Evolutionary conservation across 2,888 invertebrate genomes (phyloP).

Genomic region (Sinelater perroti): DNA sequence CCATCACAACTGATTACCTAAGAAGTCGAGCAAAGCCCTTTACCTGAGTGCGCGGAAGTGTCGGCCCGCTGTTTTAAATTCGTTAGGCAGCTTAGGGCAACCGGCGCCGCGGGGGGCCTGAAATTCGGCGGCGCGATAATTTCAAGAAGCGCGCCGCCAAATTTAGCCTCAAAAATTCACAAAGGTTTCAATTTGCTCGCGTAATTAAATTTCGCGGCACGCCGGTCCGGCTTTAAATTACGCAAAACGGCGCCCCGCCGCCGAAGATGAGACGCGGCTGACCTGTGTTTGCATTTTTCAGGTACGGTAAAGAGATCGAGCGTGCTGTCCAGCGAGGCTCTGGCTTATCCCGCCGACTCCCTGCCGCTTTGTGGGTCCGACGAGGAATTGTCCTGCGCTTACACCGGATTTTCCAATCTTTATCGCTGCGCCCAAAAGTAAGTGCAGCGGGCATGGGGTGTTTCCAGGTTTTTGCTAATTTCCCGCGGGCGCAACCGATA

Average conservation of each 20-base stretch:
- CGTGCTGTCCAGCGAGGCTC: conserved; percentile 45
- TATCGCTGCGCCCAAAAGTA: conserved; percentile 65
- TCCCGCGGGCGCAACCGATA: no score
- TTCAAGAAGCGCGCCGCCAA: background rate
- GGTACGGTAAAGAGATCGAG: conserved; percentile 57
- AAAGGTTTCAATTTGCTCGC: conserved; percentile 10
- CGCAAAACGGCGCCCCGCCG: no score
- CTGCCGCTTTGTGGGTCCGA: conserved; percentile 38
- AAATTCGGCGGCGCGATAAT: background rate
- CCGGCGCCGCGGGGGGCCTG: no score
- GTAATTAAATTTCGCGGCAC: conserved; percentile 8
- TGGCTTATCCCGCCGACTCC: conserved; percentile 44
- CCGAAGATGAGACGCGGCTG: background rate
- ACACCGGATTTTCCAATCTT: conserved; percentile 63
- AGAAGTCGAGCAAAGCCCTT: no score
- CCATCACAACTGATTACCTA: no score
- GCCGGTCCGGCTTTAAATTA: conserved; percentile 3
- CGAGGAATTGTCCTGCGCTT: conserved; percentile 59
- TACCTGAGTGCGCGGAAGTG: no score
- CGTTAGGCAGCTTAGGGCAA: no score
- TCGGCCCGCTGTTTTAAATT: no score
- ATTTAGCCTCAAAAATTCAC: conserved; percentile 11
- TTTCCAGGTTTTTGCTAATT: no score
- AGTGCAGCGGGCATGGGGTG: conserved; percentile 42
- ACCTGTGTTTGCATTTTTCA: conserved; percentile 39